Percentiles rank a stretch among this genome's conserved stretches.
These are phyloP conservation scores for Ammodytes dubius DNA, from an alignment of 2,113 vertebrate genomes.

Conservation along the genomic window DNA sequence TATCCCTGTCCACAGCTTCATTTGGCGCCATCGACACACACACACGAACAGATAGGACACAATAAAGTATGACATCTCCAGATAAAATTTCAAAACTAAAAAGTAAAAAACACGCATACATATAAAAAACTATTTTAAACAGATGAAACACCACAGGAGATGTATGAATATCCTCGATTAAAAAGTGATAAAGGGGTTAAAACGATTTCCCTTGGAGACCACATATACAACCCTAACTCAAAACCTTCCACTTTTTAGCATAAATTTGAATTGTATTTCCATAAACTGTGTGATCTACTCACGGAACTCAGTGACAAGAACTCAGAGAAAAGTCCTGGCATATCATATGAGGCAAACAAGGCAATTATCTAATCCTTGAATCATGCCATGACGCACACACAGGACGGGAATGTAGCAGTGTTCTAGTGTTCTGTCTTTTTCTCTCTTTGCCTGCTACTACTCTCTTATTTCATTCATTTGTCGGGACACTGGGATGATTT, in stretches of 20 bases:
- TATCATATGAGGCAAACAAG: slow-evolving; percentile 31
- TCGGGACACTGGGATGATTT: slow-evolving; percentile 49
- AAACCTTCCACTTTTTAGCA: slow-evolving; percentile 54
- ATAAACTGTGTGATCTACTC: slow-evolving; percentile 50
- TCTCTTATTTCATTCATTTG: slow-evolving; percentile 19
- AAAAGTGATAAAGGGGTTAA: slow-evolving; percentile 26
- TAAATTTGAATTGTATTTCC: slow-evolving; percentile 54
- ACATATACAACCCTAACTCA: slow-evolving; percentile 16
- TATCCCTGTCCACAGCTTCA: background rate
- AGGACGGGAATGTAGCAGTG: background rate
- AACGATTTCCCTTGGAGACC: slow-evolving; percentile 3
- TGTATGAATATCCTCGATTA: slow-evolving; percentile 38
- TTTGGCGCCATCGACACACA: background rate
- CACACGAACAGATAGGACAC: background rate
- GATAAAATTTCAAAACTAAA: slow-evolving; percentile 11
- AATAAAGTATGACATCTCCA: slow-evolving; percentile 1
- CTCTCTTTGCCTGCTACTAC: background rate
- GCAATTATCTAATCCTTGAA: slow-evolving; percentile 24
- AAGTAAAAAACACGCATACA: slow-evolving; percentile 1
- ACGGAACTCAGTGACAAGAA: slow-evolving; percentile 34
- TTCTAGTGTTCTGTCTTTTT: background rate
- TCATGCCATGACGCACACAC: slow-evolving; percentile 14
- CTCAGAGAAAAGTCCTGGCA: slow-evolving; percentile 39
- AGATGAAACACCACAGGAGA: slow-evolving; percentile 20
- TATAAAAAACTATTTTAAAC: slow-evolving; percentile 25